Evolutionary conservation across 2,888 invertebrate genomes (phyloP), one percentile per base, ranked within the genome.

Genomic region (Gymnosoma rotundatum): DNA sequence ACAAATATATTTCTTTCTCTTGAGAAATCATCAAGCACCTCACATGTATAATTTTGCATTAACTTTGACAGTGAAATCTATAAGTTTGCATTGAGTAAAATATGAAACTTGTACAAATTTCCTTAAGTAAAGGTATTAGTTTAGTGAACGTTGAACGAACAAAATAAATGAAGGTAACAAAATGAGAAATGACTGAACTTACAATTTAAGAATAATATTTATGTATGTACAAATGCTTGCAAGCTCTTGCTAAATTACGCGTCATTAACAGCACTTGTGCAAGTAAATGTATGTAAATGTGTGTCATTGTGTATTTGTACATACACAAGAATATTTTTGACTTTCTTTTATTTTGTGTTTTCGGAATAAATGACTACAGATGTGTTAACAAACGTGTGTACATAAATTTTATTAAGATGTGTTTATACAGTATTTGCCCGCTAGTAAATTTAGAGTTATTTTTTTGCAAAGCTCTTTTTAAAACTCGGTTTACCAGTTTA

Each of bases 11-110:
- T 69, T 63, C 12, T 56, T 38, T 36, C 79, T 84, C 83, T 42
- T 12, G 83, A 80, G 83, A 78, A 83, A 80, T 83, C 76, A 76
- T 70, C 79, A 66, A 61, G 45, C 48, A 83, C 66, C 38, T 74
- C 50, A 12, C 52, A 63, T 63, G 52, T 64, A 80, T 84, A 84
- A 81, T 78, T 81, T 81, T 80, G 50, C 63, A 20, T 80, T 83
- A 83, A 83, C 76, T 76, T 76, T 84, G 83, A 81, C 83, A 84
- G 83, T 81, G 78, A 84, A 84, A 72, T 72, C 75, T 66, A 61
- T 75, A 83, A 79, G 60, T 75, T 83, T 69, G 70, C 42, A 21
- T 32, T 52, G 80, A 36, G 21, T 75, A 61, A 48, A 73, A 52
- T 8, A 25, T 25, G 60, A 42, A 52, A 64, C 52, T 25, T 52